Conservation (phyloP, 2,888 invertebrate species). For the Lepidonotus clava region DNA sequence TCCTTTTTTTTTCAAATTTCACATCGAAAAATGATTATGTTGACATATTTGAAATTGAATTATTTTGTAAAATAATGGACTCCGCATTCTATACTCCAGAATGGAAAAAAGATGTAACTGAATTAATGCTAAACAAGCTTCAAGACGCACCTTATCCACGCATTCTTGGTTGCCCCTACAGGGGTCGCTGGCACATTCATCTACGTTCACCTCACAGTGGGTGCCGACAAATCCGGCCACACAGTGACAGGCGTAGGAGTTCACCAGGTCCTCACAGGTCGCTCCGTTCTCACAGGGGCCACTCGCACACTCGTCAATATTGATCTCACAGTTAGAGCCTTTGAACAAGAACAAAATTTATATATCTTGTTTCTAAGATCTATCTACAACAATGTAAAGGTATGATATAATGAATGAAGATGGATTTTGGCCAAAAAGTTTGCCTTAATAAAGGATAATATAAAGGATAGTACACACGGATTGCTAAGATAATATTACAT, state of each 20-base stretch:
- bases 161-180: conserved; percentile 27
- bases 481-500: not conserved
- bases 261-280: conserved; percentile 31
- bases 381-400: no score
- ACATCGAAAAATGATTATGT: no score
- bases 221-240: conserved; percentile 33
- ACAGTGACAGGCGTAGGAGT: conserved; percentile 16
- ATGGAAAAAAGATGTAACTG: no score
- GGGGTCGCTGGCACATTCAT: conserved; percentile 40
- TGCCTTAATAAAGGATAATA: not conserved
- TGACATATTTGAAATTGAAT: no score
- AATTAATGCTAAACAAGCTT: no score
- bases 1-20: no score
- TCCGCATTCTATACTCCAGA: no score
- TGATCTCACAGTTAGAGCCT: not conserved
- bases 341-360: not conserved
- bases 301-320: conserved; percentile 40
- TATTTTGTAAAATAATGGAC: no score
- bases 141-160: conserved; percentile 24
- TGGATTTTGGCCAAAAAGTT: not conserved
- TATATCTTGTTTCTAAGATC: not conserved
- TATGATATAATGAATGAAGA: not conserved
- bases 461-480: not conserved
- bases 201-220: conserved; percentile 42
- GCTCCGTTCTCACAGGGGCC: not conserved